These are phyloP conservation scores for Capromys pilorides DNA, from an alignment of 2,797 vertebrate genomes.

Conservation along the genomic window DNA sequence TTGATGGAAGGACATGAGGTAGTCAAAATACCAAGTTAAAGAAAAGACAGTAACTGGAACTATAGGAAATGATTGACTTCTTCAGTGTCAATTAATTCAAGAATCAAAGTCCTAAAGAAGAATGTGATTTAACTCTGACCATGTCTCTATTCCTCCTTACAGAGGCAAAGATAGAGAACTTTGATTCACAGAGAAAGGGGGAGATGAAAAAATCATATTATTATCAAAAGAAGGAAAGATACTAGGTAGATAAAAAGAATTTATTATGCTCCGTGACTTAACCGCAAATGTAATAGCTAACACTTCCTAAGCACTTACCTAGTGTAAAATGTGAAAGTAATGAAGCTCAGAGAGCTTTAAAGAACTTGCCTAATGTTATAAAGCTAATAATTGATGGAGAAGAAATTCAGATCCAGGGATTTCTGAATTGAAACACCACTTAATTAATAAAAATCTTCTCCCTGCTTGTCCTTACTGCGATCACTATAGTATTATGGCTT, in stretches of 20 bases:
- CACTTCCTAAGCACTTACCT: not conserved
- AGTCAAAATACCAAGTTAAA: not conserved
- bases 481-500: not conserved
- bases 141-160: not conserved
- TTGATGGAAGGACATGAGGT: not conserved
- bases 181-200: not conserved
- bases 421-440: not conserved
- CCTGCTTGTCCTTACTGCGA: not conserved
- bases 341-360: conserved; percentile 1
- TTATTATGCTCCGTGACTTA: not conserved
- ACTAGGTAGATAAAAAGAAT: not conserved
- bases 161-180: not conserved
- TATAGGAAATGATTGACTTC: not conserved
- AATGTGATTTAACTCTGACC: not conserved
- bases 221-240: conserved; percentile 25
- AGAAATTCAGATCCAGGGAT: not conserved
- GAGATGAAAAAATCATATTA: not conserved
- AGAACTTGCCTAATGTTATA: conserved; percentile 6
- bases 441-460: not conserved
- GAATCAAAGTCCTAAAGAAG: not conserved
- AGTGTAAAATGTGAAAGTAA: not conserved
- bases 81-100: conserved; percentile 4
- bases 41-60: not conserved
- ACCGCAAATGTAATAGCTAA: not conserved
- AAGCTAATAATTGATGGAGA: not conserved